Percentiles rank a stretch among this genome's conserved stretches.
phyloP scores from a whole-genome alignment of 2,113 vertebrate genomes.

The Phasianus colchicus region DNA sequence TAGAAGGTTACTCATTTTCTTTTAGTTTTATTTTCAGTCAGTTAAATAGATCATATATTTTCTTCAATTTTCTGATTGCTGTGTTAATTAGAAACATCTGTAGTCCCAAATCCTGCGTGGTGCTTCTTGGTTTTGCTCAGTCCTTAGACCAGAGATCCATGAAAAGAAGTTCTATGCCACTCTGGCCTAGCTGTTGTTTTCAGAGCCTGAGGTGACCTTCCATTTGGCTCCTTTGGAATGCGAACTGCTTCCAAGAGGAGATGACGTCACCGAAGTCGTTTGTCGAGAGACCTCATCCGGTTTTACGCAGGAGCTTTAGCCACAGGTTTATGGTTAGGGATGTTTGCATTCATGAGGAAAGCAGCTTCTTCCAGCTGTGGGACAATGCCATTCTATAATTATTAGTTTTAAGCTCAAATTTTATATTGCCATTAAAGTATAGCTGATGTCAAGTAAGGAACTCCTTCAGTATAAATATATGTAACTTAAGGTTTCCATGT shows the following conservation, averaged over 20 bases:
- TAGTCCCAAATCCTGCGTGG: background rate
- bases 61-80: background rate
- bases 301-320: slow-evolving; percentile 27
- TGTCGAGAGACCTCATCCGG: slow-evolving; percentile 48
- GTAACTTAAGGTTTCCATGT: background rate
- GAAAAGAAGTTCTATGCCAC: background rate
- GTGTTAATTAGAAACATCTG: background rate
- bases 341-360: slow-evolving; percentile 37
- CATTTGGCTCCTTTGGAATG: background rate
- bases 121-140: background rate
- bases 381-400: background rate
- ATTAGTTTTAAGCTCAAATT: background rate
- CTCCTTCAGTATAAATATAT: background rate
- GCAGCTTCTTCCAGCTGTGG: slow-evolving; percentile 15
- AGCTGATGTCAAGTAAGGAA: background rate
- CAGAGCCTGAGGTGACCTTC: slow-evolving; percentile 42
- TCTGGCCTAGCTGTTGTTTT: background rate
- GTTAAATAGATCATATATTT: background rate
- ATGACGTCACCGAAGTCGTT: background rate
- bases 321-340: slow-evolving; percentile 24
- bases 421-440: background rate
- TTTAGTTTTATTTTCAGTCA: background rate
- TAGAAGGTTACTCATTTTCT: background rate
- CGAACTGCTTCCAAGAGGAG: slow-evolving; percentile 47
- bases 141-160: background rate